These are phyloP conservation scores for Tetrax tetrax DNA, from an alignment of 2,113 vertebrate genomes.

Conservation along the genomic window DNA sequence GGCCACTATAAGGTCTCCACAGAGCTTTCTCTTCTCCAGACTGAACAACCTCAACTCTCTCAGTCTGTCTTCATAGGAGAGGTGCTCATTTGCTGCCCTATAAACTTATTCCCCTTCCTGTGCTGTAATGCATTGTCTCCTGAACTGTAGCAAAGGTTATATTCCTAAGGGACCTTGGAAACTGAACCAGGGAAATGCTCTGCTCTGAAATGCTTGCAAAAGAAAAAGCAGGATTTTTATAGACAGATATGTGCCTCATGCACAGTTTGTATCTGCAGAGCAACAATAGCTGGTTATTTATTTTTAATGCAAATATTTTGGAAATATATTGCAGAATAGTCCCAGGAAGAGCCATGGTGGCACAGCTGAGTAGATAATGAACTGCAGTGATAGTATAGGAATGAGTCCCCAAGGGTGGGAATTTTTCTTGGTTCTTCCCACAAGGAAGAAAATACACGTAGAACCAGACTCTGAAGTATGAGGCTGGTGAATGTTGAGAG, in stretches of 20 bases:
- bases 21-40: too few relatives aligned
- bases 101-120: neutral
- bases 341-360: neutral
- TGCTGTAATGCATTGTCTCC: neutral
- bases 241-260: neutral
- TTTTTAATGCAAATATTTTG: neutral
- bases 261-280: neutral
- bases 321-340: neutral
- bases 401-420: neutral
- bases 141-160: neutral
- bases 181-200: neutral
- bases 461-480: rapidly evolving
- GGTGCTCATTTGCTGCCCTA: neutral
- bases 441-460: neutral
- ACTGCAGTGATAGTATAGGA: neutral
- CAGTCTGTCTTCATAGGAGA: too few relatives aligned
- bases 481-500: neutral
- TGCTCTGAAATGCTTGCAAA: neutral
- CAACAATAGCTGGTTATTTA: neutral
- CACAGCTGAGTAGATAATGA: neutral
- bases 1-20: too few relatives aligned
- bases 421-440: neutral
- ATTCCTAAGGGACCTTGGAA: neutral
- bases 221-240: neutral
- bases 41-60: too few relatives aligned